These are phyloP conservation scores for Atherinosoma microstoma DNA, from an alignment of 2,797 vertebrate species.

Conservation along the genomic window DNA sequence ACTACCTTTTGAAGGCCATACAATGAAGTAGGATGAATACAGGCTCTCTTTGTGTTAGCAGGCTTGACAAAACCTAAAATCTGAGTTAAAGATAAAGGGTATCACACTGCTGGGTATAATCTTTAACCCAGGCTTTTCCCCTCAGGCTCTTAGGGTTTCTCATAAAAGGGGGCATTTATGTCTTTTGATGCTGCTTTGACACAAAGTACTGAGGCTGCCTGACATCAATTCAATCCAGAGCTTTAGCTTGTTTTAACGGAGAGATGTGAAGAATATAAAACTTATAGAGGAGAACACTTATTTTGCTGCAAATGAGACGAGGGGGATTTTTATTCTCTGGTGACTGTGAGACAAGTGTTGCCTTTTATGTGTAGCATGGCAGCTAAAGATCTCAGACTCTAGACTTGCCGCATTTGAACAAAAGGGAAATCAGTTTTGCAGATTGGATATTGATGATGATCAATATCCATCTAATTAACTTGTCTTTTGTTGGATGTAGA, in stretches of 20 bases:
- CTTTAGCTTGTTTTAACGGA: not conserved
- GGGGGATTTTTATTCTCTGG: not conserved
- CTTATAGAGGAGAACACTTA: not conserved
- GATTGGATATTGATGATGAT: too few relatives aligned
- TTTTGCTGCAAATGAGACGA: not conserved
- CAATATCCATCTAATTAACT: not conserved
- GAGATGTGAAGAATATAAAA: not conserved
- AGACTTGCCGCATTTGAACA: too few relatives aligned
- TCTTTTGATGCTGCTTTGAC: not conserved
- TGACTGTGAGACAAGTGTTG: too few relatives aligned
- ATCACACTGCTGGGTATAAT: not conserved
- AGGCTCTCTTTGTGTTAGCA: too few relatives aligned
- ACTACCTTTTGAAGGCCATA: too few relatives aligned
- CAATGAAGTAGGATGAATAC: too few relatives aligned
- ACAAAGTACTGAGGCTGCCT: not conserved
- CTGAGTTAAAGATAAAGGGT: not conserved
- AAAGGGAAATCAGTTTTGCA: too few relatives aligned
- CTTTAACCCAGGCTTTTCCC: not conserved
- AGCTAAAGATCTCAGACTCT: too few relatives aligned
- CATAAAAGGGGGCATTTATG: not conserved
- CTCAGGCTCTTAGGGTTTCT: not conserved
- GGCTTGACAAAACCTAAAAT: too few relatives aligned
- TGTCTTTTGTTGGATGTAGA: not conserved
- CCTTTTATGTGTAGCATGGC: too few relatives aligned
- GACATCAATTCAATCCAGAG: not conserved